Conservation (phyloP, 2,888 invertebrate genomes). For the Lithosia quadra region DNA sequence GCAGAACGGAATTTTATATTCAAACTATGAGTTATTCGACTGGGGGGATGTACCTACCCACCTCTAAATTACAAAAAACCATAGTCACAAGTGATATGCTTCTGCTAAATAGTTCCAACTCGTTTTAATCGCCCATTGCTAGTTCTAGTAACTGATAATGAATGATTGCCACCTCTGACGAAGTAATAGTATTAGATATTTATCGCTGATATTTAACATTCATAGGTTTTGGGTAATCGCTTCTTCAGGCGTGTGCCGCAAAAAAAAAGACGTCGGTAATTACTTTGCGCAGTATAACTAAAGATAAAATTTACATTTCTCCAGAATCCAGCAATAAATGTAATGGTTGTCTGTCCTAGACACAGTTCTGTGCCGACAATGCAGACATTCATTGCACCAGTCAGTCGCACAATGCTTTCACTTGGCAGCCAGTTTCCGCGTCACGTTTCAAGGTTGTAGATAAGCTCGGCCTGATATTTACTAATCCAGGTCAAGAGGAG, state of each 20-base stretch:
- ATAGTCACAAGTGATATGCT: too few species aligned
- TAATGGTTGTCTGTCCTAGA: slow-evolving; percentile 67
- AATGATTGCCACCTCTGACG: not conserved
- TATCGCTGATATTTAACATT: not conserved
- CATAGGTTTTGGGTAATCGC: not conserved
- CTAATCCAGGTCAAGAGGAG: slow-evolving; percentile 80
- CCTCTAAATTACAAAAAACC: not conserved
- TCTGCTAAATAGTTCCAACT: not conserved
- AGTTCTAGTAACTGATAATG: not conserved
- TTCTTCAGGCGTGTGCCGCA: not conserved
- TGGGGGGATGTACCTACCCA: not conserved
- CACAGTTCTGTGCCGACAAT: slow-evolving; percentile 67
- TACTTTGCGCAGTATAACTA: not conserved
- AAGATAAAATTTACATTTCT: not conserved
- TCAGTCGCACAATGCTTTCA: slow-evolving; percentile 82
- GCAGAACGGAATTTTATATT: not conserved
- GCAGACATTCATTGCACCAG: slow-evolving; percentile 72
- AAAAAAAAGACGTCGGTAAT: not conserved
- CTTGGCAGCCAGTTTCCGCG: slow-evolving; percentile 79
- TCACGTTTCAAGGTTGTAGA: slow-evolving; percentile 84
- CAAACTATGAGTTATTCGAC: not conserved
- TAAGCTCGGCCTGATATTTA: slow-evolving; percentile 77
- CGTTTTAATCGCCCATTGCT: not conserved
- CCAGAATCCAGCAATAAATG: slow-evolving; percentile 25
- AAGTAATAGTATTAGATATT: not conserved